Evolutionary conservation across 1,140 invertebrate genomes (phyloP).

Genomic region (Drosophila tristis): DNA sequence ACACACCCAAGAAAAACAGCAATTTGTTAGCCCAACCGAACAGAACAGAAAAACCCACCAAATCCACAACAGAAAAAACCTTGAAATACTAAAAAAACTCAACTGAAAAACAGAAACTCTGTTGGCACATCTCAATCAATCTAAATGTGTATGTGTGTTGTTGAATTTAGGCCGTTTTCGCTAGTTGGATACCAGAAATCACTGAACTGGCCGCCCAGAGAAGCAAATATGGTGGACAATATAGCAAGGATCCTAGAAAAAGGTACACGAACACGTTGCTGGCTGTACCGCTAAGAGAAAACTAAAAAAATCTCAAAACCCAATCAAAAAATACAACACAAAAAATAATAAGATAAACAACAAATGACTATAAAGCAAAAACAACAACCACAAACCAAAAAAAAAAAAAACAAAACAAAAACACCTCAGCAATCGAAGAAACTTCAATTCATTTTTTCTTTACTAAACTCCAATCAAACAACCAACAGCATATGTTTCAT

Average conservation of each 20-base stretch:
- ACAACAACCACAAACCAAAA: conserved; percentile 43
- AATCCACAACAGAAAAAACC: not conserved
- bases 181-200: conserved; percentile 99
- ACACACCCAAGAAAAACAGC: not conserved
- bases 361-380: conserved; percentile 58
- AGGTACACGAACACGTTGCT: conserved; percentile 89
- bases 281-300: conserved; percentile 76
- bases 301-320: conserved; percentile 49
- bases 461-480: conserved; percentile 70
- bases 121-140: conserved; percentile 56
- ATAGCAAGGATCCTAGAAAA: conserved; percentile 98
- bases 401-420: conserved; percentile 46
- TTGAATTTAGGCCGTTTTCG: conserved; percentile 95
- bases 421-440: conserved; percentile 68
- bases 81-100: conserved; percentile 18
- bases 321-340: conserved; percentile 49
- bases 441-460: conserved; percentile 65
- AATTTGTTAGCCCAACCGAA: conserved; percentile 36
- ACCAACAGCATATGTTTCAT: conserved; percentile 53
- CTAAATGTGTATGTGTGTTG: conserved; percentile 83
- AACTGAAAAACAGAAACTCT: conserved; percentile 19
- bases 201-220: conserved; percentile 98
- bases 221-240: conserved; percentile 98
- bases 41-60: not conserved
- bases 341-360: conserved; percentile 53